Evolutionary conservation across 2,113 vertebrate genomes (phyloP).

Genomic region (Odocoileus virginianus): DNA sequence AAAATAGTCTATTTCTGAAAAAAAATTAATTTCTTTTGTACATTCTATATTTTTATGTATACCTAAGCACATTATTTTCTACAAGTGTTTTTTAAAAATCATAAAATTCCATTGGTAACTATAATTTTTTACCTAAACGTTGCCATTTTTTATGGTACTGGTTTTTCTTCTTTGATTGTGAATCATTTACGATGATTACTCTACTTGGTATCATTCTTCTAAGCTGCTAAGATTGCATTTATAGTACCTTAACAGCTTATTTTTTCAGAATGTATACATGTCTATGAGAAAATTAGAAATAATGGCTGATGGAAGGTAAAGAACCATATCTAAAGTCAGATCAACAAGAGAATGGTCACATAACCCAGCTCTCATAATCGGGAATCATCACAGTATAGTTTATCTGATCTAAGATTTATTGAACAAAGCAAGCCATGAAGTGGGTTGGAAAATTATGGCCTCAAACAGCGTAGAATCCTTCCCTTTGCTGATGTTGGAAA

Average conservation of each 20-base stretch:
- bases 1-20: conserved; percentile 17
- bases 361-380: not conserved
- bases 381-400: not conserved
- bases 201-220: not conserved
- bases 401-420: not conserved
- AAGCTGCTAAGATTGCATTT: not conserved
- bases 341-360: not conserved
- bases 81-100: not conserved
- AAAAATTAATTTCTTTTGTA: not conserved
- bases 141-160: not conserved
- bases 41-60: not conserved
- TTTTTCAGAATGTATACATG: not conserved
- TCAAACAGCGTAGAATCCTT: not conserved
- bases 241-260: not conserved
- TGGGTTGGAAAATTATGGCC: not conserved
- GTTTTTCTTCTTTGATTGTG: not conserved
- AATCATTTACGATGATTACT: not conserved
- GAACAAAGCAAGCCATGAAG: not conserved
- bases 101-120: not conserved
- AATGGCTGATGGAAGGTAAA: not conserved
- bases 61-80: not conserved
- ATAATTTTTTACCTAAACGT: not conserved
- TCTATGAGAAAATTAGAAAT: not conserved
- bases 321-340: not conserved
- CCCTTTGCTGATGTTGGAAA: not conserved